A percentile compares a stretch with the other conserved stretches of the same genome.
These are phyloP conservation scores for Heliconius ethilla DNA, from an alignment of 2,888 invertebrate genomes.

Conservation along the genomic window DNA sequence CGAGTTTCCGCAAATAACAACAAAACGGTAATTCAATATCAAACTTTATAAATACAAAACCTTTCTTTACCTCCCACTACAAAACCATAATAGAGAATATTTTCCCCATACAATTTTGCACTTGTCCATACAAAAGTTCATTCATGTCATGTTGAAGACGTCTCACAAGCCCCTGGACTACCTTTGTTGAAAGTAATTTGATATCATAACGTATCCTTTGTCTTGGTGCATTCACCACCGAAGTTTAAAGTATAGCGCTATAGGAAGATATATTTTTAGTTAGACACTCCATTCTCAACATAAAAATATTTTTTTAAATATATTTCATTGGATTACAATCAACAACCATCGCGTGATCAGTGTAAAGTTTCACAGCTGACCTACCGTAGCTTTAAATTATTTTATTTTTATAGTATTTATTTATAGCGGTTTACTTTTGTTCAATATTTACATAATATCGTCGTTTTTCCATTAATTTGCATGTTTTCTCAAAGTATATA, in stretches of 20 bases:
- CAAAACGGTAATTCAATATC: neutral
- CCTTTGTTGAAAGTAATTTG: constrained; percentile 56
- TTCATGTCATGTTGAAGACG: constrained; percentile 26
- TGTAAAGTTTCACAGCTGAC: neutral
- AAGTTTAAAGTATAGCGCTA: constrained; percentile 13
- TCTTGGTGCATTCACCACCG: constrained; percentile 14
- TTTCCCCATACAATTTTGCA: constrained; percentile 21
- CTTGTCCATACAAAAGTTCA: constrained; percentile 17
- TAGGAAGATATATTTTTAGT: neutral
- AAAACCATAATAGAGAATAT: constrained; percentile 17
- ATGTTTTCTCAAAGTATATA: constrained; percentile 13
- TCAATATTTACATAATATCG: constrained; percentile 12
- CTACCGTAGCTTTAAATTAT: neutral
- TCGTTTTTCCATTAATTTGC: constrained; percentile 10
- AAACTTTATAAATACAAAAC: neutral
- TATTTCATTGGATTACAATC: neutral
- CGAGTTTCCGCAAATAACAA: neutral
- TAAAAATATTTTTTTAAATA: too few species aligned
- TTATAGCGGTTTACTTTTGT: neutral
- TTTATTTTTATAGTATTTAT: constrained; percentile 4
- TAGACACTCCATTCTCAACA: too few species aligned
- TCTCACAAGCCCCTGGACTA: constrained; percentile 35
- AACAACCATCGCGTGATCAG: neutral
- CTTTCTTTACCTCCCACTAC: neutral
- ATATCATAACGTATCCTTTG: constrained; percentile 52